phyloP scores from a whole-genome alignment of 2,797 vertebrate species.

The Forpus xanthops region DNA sequence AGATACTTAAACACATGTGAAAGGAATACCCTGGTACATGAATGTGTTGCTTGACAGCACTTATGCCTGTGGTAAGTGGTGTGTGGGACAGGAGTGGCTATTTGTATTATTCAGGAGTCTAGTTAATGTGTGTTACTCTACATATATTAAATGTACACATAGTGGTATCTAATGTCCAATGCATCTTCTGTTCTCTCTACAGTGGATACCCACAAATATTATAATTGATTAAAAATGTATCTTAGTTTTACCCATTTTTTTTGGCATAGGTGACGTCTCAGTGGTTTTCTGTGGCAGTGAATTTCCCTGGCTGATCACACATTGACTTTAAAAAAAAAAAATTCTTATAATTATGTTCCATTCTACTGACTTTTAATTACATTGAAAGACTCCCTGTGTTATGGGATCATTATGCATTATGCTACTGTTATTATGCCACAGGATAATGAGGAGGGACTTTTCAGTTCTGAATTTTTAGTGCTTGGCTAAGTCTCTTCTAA shows the following conservation, averaged over 20 bases:
- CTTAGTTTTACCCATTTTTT: background rate
- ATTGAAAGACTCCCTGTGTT: background rate
- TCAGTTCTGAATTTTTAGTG: conserved; percentile 24
- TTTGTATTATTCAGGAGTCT: background rate
- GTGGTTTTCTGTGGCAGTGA: background rate
- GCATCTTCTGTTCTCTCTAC: background rate
- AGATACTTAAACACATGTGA: background rate
- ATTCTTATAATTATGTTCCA: conserved; percentile 29
- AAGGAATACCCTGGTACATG: background rate
- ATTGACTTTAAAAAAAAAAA: conserved; percentile 1
- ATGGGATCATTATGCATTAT: conserved; percentile 8
- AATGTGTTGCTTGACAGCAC: background rate
- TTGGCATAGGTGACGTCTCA: background rate
- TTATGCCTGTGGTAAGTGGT: background rate
- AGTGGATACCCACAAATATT: background rate
- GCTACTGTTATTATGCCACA: background rate
- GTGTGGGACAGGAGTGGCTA: background rate
- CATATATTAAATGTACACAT: background rate
- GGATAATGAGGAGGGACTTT: conserved; percentile 21
- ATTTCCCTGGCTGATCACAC: background rate
- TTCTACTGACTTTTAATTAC: conserved; percentile 50
- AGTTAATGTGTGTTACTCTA: background rate
- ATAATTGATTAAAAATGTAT: background rate
- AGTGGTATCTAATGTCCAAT: background rate
- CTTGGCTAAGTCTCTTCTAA: background rate